Evolutionary conservation across 2,888 invertebrate species (phyloP).

Genomic region (Psylliodes chrysocephalus): DNA sequence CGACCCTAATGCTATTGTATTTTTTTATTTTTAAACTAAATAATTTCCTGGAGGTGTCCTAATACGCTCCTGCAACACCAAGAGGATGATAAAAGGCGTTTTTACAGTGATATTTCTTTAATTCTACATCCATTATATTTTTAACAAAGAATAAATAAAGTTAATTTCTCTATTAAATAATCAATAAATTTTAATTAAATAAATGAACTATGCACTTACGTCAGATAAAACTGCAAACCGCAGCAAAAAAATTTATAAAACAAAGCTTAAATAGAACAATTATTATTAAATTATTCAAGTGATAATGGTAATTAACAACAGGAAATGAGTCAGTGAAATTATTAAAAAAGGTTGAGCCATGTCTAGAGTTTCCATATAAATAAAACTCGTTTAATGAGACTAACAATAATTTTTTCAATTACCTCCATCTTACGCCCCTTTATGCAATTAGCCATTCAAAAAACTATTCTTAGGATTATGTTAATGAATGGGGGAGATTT

Average conservation of each 20-base stretch:
- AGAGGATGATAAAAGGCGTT: too few species aligned
- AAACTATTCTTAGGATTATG: not conserved
- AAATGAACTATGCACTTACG: not conserved
- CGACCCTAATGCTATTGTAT: too few species aligned
- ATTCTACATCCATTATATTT: too few species aligned
- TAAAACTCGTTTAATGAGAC: not conserved
- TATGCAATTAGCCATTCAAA: not conserved
- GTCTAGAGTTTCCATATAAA: not conserved
- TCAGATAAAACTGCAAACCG: not conserved
- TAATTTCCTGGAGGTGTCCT: too few species aligned
- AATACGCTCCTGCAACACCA: too few species aligned
- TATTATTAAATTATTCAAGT: slow-evolving; percentile 9
- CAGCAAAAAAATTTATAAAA: not conserved
- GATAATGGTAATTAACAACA: slow-evolving; percentile 15
- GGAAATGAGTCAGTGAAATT: slow-evolving; percentile 29
- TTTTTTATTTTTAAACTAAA: too few species aligned
- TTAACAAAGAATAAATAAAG: not conserved
- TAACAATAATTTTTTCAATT: not conserved
- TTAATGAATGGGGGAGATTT: not conserved
- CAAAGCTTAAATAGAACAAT: slow-evolving; percentile 13
- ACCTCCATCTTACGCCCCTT: not conserved
- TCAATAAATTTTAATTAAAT: too few species aligned
- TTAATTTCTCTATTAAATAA: not conserved
- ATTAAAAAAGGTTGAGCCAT: not conserved
- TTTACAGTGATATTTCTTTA: too few species aligned